Conservation (phyloP, 1,140 invertebrate species). For the Chrysoperla carnea region DNA sequence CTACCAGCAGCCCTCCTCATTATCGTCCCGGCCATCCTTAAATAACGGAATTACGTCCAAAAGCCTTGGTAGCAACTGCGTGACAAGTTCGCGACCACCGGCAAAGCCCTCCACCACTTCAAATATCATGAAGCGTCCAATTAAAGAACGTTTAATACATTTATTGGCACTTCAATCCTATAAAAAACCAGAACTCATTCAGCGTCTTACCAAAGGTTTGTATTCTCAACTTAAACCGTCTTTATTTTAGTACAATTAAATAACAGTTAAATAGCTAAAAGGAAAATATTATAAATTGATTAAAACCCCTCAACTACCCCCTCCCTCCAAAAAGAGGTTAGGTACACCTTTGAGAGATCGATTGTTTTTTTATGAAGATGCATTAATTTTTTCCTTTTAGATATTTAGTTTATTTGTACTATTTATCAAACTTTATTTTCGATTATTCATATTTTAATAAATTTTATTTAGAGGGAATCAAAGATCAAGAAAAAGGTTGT, state of each 20-base stretch:
- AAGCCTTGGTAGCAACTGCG: conserved; percentile 20
- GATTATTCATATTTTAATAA: too few relatives aligned
- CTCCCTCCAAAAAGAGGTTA: too few relatives aligned
- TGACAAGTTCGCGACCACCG: conserved; percentile 15
- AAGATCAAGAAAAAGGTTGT: conserved; percentile 60
- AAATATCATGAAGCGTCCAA: conserved; percentile 47
- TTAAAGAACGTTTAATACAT: conserved; percentile 80
- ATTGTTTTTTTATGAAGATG: too few relatives aligned
- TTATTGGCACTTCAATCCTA: conserved; percentile 77
- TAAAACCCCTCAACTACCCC: too few relatives aligned
- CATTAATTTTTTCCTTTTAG: too few relatives aligned
- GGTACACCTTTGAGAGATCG: too few relatives aligned
- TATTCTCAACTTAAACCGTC: too few relatives aligned
- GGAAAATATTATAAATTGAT: too few relatives aligned
- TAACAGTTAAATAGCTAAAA: neutral
- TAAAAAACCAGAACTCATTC: conserved; percentile 78
- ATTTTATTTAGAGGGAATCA: conserved; percentile 60
- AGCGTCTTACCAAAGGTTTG: conserved; percentile 58
- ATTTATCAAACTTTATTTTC: too few relatives aligned
- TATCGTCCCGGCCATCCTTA: conserved; percentile 11
- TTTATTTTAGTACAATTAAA: too few relatives aligned
- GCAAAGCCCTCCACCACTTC: conserved; percentile 24
- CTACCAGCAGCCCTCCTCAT: conserved; percentile 12
- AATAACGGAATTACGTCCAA: conserved; percentile 22
- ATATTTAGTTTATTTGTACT: too few relatives aligned